Evolutionary conservation across 2,113 vertebrate species (phyloP).

Genomic region (Prietella phreatophila): DNA sequence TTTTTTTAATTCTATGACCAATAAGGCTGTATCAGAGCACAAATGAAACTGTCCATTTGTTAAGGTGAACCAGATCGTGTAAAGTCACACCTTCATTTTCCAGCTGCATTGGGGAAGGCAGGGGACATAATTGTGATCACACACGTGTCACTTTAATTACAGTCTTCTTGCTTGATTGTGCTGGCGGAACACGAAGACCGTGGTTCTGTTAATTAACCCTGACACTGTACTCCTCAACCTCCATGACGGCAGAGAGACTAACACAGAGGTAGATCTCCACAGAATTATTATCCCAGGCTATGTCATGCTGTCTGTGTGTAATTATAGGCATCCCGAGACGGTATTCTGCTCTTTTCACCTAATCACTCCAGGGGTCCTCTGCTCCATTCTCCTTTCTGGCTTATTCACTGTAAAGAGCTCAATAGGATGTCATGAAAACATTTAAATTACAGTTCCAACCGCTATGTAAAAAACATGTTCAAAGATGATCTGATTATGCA

Average conservation of each 20-base stretch:
- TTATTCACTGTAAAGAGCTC: not conserved
- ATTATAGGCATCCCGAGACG: constrained; percentile 56
- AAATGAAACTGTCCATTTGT: not conserved
- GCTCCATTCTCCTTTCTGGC: not conserved
- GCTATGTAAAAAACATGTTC: not conserved
- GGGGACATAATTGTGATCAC: constrained; percentile 60
- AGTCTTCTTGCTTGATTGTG: constrained; percentile 50
- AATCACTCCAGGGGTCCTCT: not conserved
- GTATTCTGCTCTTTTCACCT: constrained; percentile 14
- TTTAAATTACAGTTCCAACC: not conserved
- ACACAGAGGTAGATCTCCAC: constrained; percentile 54
- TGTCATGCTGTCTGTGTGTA: constrained; percentile 60
- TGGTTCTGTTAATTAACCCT: constrained; percentile 69
- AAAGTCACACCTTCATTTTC: not conserved
- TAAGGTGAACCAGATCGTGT: not conserved
- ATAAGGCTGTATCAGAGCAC: not conserved
- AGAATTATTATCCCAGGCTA: constrained; percentile 53
- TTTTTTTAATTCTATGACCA: no score
- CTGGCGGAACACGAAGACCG: constrained; percentile 46
- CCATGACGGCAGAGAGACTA: constrained; percentile 50
- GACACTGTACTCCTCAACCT: constrained; percentile 56
- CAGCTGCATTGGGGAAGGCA: not conserved
- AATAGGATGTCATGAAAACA: not conserved
- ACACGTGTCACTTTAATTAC: constrained; percentile 74
- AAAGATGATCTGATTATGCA: not conserved